Evolutionary conservation across 2,113 vertebrate species (phyloP).

Genomic region (Apodemus speciosus): DNA sequence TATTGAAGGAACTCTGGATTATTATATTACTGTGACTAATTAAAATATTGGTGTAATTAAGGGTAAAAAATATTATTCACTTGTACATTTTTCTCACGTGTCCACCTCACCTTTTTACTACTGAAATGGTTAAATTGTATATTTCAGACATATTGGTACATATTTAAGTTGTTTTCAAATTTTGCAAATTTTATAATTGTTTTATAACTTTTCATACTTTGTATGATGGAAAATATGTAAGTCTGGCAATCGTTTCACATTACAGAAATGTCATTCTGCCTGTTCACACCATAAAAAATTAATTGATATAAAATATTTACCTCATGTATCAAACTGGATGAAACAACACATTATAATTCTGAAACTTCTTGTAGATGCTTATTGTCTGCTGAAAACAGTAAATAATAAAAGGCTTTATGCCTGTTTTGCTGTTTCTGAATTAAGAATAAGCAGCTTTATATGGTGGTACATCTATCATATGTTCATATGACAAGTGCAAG

Average conservation of each 20-base stretch:
- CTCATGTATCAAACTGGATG: conserved; percentile 23
- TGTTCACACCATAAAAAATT: conserved; percentile 23
- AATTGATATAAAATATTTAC: neutral
- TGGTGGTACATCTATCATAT: conserved; percentile 9
- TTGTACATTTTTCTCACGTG: neutral
- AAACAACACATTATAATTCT: conserved; percentile 33
- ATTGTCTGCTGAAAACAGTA: conserved; percentile 42
- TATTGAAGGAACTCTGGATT: neutral
- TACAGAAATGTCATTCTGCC: conserved; percentile 31
- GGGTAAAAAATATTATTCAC: neutral
- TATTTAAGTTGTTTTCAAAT: conserved; percentile 34
- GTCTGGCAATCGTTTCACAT: neutral
- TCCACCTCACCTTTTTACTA: neutral
- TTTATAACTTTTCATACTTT: neutral
- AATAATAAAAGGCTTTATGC: conserved; percentile 29
- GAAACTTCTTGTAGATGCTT: neutral
- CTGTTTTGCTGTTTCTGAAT: conserved; percentile 28
- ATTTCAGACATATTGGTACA: neutral
- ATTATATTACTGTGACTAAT: neutral
- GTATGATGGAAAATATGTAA: neutral
- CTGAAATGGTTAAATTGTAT: neutral
- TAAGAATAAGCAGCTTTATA: conserved; percentile 26
- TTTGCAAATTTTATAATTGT: neutral
- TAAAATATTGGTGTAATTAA: neutral
- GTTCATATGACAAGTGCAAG: conserved; percentile 41